Conservation (phyloP, 2,113 vertebrate species). For the Lichenostomus cassidix region DNA sequence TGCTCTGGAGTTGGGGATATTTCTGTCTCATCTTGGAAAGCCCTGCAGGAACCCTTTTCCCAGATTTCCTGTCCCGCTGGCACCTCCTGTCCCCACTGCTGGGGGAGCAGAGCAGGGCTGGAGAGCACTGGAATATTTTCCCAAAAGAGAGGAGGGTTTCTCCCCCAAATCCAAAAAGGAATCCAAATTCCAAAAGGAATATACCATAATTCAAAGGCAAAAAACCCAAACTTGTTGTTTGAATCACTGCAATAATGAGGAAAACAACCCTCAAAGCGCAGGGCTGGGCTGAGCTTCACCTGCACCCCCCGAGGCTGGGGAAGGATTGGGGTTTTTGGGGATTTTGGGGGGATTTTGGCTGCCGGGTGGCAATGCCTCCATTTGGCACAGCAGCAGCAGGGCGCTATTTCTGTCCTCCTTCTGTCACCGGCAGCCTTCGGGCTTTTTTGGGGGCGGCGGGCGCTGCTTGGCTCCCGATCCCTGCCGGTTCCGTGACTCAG, state of each 20-base stretch:
- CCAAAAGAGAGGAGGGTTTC: background rate
- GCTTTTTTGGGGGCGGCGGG: background rate
- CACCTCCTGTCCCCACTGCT: background rate
- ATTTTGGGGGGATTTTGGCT: background rate
- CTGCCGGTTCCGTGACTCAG: background rate
- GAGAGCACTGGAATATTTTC: background rate
- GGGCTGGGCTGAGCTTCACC: background rate
- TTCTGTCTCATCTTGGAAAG: background rate
- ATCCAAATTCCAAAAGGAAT: background rate
- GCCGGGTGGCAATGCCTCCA: background rate
- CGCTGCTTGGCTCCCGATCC: background rate
- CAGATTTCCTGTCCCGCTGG: background rate
- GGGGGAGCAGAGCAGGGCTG: background rate
- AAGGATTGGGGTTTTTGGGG: background rate
- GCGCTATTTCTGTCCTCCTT: conserved; percentile 20
- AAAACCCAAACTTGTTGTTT: accelerated
- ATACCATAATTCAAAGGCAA: accelerated
- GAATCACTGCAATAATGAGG: accelerated
- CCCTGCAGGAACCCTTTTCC: background rate
- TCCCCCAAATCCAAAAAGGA: background rate
- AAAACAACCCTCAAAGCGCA: accelerated
- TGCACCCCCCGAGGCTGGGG: background rate
- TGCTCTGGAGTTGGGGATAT: background rate
- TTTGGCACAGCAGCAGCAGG: background rate
- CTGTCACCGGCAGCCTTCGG: background rate